Conservation (phyloP, 1,140 invertebrate genomes). For the Saxidomus purpurata region DNA sequence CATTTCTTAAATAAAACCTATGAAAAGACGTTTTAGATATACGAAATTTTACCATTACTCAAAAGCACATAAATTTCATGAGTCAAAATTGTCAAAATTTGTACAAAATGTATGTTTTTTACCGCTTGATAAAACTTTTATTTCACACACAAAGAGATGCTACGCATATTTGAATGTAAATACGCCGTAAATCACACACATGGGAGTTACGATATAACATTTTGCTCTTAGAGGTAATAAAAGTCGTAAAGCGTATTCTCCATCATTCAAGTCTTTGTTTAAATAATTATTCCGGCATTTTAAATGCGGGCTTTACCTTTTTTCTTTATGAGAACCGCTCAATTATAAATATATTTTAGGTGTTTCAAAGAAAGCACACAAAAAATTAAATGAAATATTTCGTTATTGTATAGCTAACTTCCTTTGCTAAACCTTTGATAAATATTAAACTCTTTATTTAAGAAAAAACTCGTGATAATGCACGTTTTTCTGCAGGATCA, state of each 20-base stretch:
- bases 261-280: conserved; percentile 21
- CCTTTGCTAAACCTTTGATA: neutral
- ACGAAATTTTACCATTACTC: neutral
- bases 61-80: neutral
- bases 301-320: neutral
- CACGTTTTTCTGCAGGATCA: neutral
- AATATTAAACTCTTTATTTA: conserved; percentile 3
- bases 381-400: neutral
- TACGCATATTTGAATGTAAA: conserved; percentile 10
- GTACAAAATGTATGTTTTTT: neutral
- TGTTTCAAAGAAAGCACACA: too few relatives aligned
- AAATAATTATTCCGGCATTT: neutral
- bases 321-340: neutral
- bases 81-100: conserved; percentile 4
- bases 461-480: neutral
- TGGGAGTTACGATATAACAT: conserved; percentile 34
- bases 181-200: neutral
- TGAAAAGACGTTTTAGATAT: neutral
- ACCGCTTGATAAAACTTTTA: neutral
- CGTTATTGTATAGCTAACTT: neutral
- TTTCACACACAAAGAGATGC: neutral
- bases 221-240: conserved; percentile 7
- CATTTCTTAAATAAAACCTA: neutral
- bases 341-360: neutral
- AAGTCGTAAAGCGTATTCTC: neutral